A percentile compares a stretch with the other conserved stretches of the same genome.
phyloP scores from a whole-genome alignment of 1,140 invertebrate genomes.

The Drosophila cardini region DNA sequence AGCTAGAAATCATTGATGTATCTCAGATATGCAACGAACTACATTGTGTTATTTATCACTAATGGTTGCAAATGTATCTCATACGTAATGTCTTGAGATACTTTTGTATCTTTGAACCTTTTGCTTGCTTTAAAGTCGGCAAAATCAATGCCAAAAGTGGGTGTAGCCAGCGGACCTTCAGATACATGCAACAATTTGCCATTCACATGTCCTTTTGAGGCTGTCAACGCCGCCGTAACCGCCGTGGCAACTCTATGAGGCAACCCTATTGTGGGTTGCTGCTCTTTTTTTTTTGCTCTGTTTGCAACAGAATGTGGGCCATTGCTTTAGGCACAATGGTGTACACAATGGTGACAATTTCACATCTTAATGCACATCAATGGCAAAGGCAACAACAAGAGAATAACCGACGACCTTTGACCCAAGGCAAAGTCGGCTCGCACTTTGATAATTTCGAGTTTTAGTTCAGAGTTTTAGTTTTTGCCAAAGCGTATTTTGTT shows the following conservation, averaged over 20 bases:
- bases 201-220: conserved; percentile 64
- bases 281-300: conserved; percentile 47
- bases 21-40: too few species aligned
- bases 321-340: conserved; percentile 56
- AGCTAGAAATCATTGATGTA: background rate
- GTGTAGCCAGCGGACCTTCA: conserved; percentile 47
- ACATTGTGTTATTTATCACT: too few species aligned
- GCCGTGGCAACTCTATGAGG: conserved; percentile 13
- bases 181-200: background rate
- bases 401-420: conserved; percentile 51
- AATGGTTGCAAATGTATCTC: background rate
- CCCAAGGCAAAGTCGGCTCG: conserved; percentile 36
- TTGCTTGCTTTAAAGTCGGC: conserved; percentile 14
- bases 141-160: conserved; percentile 45
- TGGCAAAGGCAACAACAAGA: conserved; percentile 37
- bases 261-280: background rate
- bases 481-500: conserved; percentile 67
- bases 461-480: conserved; percentile 32
- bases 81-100: conserved; percentile 8
- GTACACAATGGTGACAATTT: conserved; percentile 80
- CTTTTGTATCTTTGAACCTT: conserved; percentile 8
- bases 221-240: conserved; percentile 70
- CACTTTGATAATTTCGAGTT: conserved; percentile 39
- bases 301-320: conserved; percentile 57
- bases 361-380: conserved; percentile 84